Evolutionary conservation across 2,888 invertebrate genomes (phyloP), one percentile per base, ranked within the genome.

Genomic region (Eilema griseolum): DNA sequence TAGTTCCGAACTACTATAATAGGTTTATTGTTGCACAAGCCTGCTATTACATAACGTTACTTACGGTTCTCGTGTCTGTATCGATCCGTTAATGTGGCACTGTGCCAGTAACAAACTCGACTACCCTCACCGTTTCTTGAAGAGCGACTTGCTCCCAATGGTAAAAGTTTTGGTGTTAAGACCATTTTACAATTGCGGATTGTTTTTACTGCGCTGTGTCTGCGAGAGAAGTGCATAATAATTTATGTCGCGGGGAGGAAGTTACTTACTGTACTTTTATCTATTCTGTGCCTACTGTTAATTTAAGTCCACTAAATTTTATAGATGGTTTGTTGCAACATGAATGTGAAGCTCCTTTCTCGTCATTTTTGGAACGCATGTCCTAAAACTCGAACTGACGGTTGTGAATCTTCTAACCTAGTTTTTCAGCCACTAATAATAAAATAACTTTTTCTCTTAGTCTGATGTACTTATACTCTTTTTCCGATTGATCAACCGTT

Each of bases 81-180:
- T 94, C 93, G 94, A 94, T 92, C 93, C 82, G 81, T 80, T 85
- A 88, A 86, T 86, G 90, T 94, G 94, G 94, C 94, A 88, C 88
- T 75, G 85, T 89, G 95, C 95, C 95, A 95, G 90, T 90, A 89
- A 88, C 87, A 90, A 92, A 89, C 88, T 89, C 85, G 78, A 78
- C 81, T 80, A 83, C 86, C 85, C 87, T 86, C 82, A 84, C 76
- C 79, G 80, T 85, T 86, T 88, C 87, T 87, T 86, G 86, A 89
- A 90, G 83, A 81, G 86, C 79, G 80, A 88, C 86, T 87, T 85
- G 85, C 61, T 80, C 82, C 81, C 79, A 83, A 81, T 85, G 79
- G 77, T 85, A 76, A 85, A 90, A 89, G 85, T 90, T 90, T 86
- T 64, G 75, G 83, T 82, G 86, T 83, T 86, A 85, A 87, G 86